Conservation (phyloP, 2,888 invertebrate genomes). For the Aleiodes alternator region DNA sequence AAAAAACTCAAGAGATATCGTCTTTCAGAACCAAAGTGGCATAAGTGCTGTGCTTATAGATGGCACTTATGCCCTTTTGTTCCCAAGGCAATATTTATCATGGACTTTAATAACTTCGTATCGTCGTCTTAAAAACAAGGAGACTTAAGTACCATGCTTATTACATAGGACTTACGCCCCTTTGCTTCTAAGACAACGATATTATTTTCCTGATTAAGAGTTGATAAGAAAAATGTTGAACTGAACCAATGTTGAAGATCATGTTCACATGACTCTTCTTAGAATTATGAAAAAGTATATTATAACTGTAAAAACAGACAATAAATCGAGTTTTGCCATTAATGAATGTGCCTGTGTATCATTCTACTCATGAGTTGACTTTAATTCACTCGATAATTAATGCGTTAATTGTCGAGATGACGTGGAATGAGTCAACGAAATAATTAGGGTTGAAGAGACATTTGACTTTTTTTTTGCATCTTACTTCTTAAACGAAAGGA, state of each 20-base stretch:
- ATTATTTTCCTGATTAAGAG: neutral
- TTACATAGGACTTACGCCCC: too few species aligned
- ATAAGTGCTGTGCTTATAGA: too few species aligned
- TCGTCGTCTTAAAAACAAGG: too few species aligned
- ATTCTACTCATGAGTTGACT: conserved; percentile 20
- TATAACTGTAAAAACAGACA: neutral
- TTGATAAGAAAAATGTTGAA: neutral
- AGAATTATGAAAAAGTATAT: neutral
- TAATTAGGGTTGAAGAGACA: conserved; percentile 20
- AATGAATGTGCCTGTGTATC: conserved; percentile 18
- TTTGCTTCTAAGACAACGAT: too few species aligned
- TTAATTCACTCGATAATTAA: conserved; percentile 38
- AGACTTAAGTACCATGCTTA: too few species aligned
- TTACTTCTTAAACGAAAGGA: neutral
- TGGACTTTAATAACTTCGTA: too few species aligned
- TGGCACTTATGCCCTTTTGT: too few species aligned
- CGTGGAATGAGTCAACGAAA: conserved; percentile 35
- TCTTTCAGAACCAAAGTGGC: too few species aligned
- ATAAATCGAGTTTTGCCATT: neutral
- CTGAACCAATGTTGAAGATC: neutral
- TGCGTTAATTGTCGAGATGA: conserved; percentile 33
- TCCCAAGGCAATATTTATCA: too few species aligned
- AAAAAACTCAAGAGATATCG: neutral
- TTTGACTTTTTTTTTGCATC: neutral
- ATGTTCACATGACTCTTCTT: neutral